Base-by-base conservation (phyloP, 2,888 invertebrate genomes). In the Epiblema foenella region DNA sequence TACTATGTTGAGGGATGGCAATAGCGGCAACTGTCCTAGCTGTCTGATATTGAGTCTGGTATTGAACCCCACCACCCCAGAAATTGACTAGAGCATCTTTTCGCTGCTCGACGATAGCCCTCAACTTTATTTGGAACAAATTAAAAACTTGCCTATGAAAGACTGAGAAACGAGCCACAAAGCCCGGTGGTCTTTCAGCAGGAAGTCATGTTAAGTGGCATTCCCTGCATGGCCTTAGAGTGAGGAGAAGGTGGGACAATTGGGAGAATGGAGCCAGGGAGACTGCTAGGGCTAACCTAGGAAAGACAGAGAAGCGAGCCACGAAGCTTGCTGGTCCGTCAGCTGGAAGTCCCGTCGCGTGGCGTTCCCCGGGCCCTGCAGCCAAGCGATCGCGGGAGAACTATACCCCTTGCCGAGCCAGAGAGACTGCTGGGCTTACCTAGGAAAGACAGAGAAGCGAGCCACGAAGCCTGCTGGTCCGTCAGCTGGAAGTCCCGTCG, bases 361-460 rank as follows among this genome's bases (percentile, higher is more conserved):
- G 3, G 90, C 86, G 62, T 94, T 94, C 0, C 89, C 91, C 66
- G 93, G 85, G 15, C 95, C 95, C 74, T 96, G 95, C 37, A 96
- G 94, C 0, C 96, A 96, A 1, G 96, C 96, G 69, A 96, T 94
- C 67, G 96, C 96, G 0, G 96, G 96, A 0, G 96, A 96, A 74
- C 96, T 96, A 91, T 96, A 96, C 0, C 96, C 96, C 81, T 96
- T 96, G 62, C 96, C 96, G 42, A 96, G 92, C 0, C 96, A 96
- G 90, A 0, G 96, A 96, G 1, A 96, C 95, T 9, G 96, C 96
- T 51, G 86, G 0, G 96, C 96, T 75, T 46, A 94, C 94, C 96
- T 51, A 97, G 89, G 77, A 96, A 94, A 3, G 96, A 96, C 57
- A 96, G 87, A 49, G 96, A 96, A 12, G 96, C 96, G 2, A 96